Evolutionary conservation across 2,797 vertebrate species (phyloP).

Genomic region (Lagorchestes hirsutus): DNA sequence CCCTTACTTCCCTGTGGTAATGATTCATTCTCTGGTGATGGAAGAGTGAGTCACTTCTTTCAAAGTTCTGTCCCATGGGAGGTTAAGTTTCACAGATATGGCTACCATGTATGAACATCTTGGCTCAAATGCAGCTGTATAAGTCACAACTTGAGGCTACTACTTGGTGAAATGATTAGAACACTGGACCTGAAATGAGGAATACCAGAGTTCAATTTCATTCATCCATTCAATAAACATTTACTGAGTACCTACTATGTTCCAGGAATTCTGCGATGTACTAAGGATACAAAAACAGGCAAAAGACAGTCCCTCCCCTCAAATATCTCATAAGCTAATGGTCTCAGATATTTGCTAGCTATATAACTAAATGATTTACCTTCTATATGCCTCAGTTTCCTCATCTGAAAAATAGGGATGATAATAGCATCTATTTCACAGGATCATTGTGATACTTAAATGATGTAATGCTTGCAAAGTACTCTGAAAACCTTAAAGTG

Average conservation of each 20-base stretch:
- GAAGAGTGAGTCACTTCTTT: neutral
- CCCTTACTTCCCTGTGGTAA: neutral
- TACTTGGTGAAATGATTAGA: neutral
- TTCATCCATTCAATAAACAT: neutral
- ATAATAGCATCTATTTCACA: neutral
- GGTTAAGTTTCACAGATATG: neutral
- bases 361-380: neutral
- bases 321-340: neutral
- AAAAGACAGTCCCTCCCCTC: neutral
- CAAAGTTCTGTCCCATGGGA: neutral
- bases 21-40: neutral
- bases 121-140: neutral
- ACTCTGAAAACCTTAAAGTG: neutral
- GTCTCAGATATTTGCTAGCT: neutral
- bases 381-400: neutral
- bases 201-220: neutral
- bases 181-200: neutral
- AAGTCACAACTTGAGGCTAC: neutral
- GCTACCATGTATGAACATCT: neutral
- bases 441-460: neutral
- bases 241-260: neutral
- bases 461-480: neutral
- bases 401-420: neutral
- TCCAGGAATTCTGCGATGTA: neutral
- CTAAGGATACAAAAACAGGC: neutral